A percentile compares a stretch with the other conserved stretches of the same genome.
These are phyloP conservation scores for Cryptotermes secundus DNA, from an alignment of 1,140 invertebrate genomes.

Conservation along the genomic window DNA sequence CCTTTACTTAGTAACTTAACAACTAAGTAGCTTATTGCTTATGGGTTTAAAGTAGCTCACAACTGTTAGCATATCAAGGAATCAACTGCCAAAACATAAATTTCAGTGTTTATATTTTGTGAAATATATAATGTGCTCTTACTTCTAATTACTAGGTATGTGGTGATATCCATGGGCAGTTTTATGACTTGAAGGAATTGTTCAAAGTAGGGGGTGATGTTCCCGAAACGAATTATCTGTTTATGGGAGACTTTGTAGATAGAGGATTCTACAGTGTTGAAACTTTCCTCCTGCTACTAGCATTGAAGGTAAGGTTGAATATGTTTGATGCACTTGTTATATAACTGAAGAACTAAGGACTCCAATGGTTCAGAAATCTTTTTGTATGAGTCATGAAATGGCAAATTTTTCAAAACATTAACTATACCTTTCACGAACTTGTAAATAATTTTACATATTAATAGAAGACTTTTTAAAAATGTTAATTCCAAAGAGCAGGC, in stretches of 20 bases:
- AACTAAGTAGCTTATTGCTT: no score
- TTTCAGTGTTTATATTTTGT: not conserved
- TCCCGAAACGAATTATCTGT: constrained; percentile 98
- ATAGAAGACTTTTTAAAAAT: no score
- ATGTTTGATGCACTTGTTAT: not conserved
- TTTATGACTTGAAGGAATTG: constrained; percentile 98
- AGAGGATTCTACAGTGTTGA: constrained; percentile 99
- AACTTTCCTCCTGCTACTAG: constrained; percentile 95
- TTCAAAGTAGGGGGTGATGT: constrained; percentile 99
- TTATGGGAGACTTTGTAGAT: constrained; percentile 99
- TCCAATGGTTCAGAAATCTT: no score
- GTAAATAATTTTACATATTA: no score
- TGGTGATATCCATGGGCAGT: constrained; percentile 99
- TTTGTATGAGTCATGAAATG: no score
- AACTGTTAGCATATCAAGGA: not conserved
- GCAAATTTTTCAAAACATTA: no score
- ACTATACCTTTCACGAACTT: no score
- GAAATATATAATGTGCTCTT: not conserved
- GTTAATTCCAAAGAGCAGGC: no score
- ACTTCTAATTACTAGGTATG: constrained; percentile 75
- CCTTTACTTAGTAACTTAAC: no score
- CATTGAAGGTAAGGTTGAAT: constrained; percentile 78
- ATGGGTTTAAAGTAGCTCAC: no score
- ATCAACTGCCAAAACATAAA: not conserved
- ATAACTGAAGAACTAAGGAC: not conserved